These are phyloP conservation scores for Synanceia verrucosa DNA, from an alignment of 2,797 vertebrate species.

Conservation along the genomic window DNA sequence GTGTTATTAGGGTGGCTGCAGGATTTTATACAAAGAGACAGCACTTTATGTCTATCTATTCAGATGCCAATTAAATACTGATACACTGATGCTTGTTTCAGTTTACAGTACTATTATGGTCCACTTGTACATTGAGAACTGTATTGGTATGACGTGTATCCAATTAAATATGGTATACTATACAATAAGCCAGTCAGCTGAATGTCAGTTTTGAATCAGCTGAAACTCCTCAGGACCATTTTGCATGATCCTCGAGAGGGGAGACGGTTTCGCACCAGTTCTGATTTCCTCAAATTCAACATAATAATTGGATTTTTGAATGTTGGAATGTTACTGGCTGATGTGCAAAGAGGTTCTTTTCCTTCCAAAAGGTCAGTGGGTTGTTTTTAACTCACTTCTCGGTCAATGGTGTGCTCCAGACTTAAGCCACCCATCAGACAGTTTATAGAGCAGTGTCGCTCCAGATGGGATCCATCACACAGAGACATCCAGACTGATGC, in stretches of 20 bases:
- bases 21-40: neutral
- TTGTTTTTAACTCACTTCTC: slow-evolving; percentile 33
- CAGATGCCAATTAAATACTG: neutral
- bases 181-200: neutral
- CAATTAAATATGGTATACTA: neutral
- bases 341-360: slow-evolving; percentile 42
- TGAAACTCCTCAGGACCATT: neutral
- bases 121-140: neutral
- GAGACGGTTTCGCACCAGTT: neutral
- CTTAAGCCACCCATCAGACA: slow-evolving; percentile 31
- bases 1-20: neutral
- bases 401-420: slow-evolving; percentile 32
- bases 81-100: neutral
- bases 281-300: neutral
- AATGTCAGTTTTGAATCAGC: neutral
- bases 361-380: slow-evolving; percentile 36
- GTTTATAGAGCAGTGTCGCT: slow-evolving; percentile 50
- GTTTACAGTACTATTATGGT: neutral
- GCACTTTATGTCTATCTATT: neutral
- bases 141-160: neutral
- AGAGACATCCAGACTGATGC: slow-evolving; percentile 20
- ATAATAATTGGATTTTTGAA: neutral
- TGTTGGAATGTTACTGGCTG: slow-evolving; percentile 36
- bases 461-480: slow-evolving; percentile 65
- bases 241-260: neutral